phyloP scores from a whole-genome alignment of 2,797 vertebrate genomes.

The Aplochiton taeniatus region DNA sequence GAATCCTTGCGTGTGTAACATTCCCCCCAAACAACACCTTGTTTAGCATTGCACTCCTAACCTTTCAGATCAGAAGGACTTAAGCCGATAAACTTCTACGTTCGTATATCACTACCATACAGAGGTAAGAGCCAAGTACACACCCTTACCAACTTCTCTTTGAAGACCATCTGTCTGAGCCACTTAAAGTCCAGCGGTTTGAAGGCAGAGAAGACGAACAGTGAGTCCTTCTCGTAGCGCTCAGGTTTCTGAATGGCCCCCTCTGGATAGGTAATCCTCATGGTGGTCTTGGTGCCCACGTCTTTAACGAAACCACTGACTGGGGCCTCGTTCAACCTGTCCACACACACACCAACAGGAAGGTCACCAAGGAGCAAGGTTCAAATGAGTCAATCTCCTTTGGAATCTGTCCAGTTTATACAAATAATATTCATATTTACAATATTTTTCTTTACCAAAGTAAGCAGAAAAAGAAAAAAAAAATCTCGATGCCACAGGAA shows the following conservation, averaged over 20 bases:
- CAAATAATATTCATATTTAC: no score
- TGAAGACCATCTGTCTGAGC: constrained; percentile 94
- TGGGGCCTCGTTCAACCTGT: constrained; percentile 93
- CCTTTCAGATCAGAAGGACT: no score
- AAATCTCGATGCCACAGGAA: no score
- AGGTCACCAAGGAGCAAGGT: neutral
- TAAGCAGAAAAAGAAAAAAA: no score
- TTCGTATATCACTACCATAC: no score
- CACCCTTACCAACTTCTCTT: constrained; percentile 90
- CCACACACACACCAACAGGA: constrained; percentile 19
- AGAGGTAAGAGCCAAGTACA: neutral
- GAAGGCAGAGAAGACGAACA: constrained; percentile 96
- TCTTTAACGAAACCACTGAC: constrained; percentile 89
- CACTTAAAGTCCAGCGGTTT: constrained; percentile 97
- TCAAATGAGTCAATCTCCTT: no score
- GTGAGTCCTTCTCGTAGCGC: constrained; percentile 90
- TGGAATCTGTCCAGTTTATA: no score
- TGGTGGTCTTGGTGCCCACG: constrained; percentile 94
- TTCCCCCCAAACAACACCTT: no score
- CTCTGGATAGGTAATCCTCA: constrained; percentile 97
- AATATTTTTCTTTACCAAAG: no score
- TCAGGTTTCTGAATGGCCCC: constrained; percentile 92
- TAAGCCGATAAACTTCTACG: no score
- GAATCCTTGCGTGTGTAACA: no score
- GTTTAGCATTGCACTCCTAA: no score